A percentile compares a stretch with the other conserved stretches of the same genome.
Evolutionary conservation across 2,113 vertebrate species (phyloP).

Genomic region (Ictidomys tridecemlineatus): DNA sequence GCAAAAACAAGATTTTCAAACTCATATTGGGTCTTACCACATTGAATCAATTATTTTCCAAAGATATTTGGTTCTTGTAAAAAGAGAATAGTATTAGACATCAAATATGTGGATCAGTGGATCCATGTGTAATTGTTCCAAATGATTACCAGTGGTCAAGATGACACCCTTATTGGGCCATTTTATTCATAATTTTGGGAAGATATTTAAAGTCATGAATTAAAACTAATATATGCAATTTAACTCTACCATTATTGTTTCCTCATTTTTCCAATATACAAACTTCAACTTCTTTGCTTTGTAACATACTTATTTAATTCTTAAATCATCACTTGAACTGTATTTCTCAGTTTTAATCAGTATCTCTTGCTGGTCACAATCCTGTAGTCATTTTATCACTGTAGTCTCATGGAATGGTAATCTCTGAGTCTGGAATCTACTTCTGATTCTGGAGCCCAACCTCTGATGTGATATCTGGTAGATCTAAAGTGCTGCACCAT

Average conservation of each 20-base stretch:
- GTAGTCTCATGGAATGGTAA: accelerated
- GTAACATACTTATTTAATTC: neutral
- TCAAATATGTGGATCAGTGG: neutral
- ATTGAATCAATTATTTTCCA: neutral
- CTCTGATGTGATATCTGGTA: neutral
- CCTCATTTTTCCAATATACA: neutral
- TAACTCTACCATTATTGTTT: neutral
- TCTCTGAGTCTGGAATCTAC: neutral
- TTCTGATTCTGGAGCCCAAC: neutral
- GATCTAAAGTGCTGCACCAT: neutral
- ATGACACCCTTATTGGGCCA: neutral
- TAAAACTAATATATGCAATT: neutral
- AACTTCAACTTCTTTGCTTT: neutral
- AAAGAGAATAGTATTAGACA: neutral
- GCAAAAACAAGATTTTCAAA: constrained; percentile 32
- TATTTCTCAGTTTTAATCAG: neutral
- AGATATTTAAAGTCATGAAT: neutral
- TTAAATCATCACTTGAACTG: neutral
- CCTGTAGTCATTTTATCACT: neutral
- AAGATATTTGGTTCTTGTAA: neutral
- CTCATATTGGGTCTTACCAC: neutral
- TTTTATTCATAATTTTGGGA: neutral
- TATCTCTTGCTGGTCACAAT: neutral
- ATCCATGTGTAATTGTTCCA: neutral
- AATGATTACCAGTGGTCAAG: neutral